Conservation (phyloP, 2,113 vertebrate genomes). For the Trichomycterus rosablanca region DNA sequence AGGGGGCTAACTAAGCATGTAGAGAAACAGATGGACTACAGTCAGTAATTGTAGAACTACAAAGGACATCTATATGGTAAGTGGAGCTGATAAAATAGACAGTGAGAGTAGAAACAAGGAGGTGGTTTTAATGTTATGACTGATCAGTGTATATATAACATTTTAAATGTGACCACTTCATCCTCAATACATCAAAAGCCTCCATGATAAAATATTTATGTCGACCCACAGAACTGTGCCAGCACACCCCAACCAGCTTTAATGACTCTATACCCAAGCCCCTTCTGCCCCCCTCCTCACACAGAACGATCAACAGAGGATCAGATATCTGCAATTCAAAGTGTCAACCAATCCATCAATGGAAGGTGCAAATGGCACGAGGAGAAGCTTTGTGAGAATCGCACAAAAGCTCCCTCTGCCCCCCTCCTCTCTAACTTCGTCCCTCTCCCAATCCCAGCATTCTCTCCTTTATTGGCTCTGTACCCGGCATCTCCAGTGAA, state of each 20-base stretch:
- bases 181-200: too few species aligned
- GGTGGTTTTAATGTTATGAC: too few species aligned
- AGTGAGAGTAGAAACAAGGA: too few species aligned
- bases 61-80: too few species aligned
- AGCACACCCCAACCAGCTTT: too few species aligned
- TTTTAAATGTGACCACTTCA: too few species aligned
- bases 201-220: slow-evolving; percentile 38
- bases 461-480: slow-evolving; percentile 41
- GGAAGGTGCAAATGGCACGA: slow-evolving; percentile 37
- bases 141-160: too few species aligned
- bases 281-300: slow-evolving; percentile 1
- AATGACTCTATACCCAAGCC: not conserved
- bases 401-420: slow-evolving; percentile 35
- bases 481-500: slow-evolving; percentile 29
- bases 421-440: not conserved
- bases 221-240: too few species aligned
- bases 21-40: too few species aligned
- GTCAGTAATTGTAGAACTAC: too few species aligned
- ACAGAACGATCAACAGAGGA: slow-evolving; percentile 3
- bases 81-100: too few species aligned
- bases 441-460: slow-evolving; percentile 22
- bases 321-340: slow-evolving; percentile 42
- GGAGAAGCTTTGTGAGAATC: slow-evolving; percentile 25
- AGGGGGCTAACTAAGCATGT: too few species aligned
- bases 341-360: slow-evolving; percentile 34